Percentiles rank a stretch among this genome's conserved stretches.
Conservation (phyloP, 2,113 vertebrate genomes). For the Peucedramus taeniatus region DNA sequence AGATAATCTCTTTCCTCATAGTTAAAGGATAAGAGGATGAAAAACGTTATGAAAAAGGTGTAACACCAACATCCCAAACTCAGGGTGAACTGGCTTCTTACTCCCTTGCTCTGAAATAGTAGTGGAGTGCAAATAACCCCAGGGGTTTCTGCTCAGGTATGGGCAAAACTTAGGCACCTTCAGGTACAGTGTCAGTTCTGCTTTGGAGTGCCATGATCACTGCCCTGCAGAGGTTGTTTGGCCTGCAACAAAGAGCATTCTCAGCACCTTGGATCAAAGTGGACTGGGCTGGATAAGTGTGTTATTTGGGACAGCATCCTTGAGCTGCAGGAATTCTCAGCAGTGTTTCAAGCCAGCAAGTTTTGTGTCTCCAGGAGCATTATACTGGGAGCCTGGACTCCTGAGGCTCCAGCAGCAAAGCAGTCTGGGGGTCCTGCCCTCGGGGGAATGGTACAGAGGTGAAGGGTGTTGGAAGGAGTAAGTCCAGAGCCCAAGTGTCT, state of each 20-base stretch:
- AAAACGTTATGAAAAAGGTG: neutral
- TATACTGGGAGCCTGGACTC: neutral
- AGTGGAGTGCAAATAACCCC: neutral
- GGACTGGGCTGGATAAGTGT: neutral
- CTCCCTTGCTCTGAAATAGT: neutral
- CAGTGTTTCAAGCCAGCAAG: neutral
- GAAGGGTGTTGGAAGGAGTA: neutral
- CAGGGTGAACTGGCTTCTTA: neutral
- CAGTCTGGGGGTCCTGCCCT: neutral
- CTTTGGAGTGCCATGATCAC: neutral
- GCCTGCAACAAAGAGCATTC: neutral
- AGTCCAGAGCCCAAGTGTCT: neutral
- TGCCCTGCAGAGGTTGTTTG: neutral
- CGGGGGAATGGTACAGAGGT: neutral
- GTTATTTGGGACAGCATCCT: neutral
- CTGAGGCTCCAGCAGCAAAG: neutral
- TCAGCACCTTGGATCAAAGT: neutral
- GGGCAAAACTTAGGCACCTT: neutral
- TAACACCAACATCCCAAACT: neutral
- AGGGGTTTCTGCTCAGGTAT: neutral
- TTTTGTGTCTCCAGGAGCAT: neutral
- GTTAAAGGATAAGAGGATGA: neutral
- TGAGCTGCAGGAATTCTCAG: neutral
- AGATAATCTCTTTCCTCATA: neutral
- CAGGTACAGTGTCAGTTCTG: neutral